These are phyloP conservation scores for Lissonota sp. DNA, from an alignment of 2,888 invertebrate genomes.

Conservation along the genomic window DNA sequence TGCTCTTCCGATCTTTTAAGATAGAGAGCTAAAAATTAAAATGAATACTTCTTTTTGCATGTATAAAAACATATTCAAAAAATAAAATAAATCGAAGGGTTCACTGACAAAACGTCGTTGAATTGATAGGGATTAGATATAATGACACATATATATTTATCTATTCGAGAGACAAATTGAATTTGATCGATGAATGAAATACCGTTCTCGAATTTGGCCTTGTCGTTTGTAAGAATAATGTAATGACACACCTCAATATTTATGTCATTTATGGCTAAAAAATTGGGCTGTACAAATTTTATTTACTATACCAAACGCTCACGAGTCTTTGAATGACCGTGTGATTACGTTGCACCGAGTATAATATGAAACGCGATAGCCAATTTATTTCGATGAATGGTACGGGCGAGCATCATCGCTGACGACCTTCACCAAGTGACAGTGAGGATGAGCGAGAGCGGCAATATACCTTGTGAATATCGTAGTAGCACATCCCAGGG, in stretches of 20 bases:
- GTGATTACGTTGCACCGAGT: not conserved
- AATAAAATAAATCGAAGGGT: too few relatives aligned
- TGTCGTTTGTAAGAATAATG: not conserved
- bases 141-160: too few relatives aligned
- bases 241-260: not conserved
- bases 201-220: conserved; percentile 17
- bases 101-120: too few relatives aligned
- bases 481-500: conserved; percentile 26
- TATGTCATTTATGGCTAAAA: not conserved
- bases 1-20: too few relatives aligned
- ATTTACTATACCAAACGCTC: too few relatives aligned
- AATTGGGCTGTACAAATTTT: not conserved
- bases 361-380: conserved; percentile 16
- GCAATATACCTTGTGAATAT: conserved; percentile 28
- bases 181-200: too few relatives aligned
- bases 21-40: too few relatives aligned
- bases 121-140: too few relatives aligned
- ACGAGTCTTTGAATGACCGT: conserved; percentile 3
- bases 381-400: conserved; percentile 15
- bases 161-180: not conserved
- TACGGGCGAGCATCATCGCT: not conserved
- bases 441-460: conserved; percentile 1
- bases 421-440: conserved; percentile 33
- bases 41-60: too few relatives aligned
- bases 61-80: too few relatives aligned